Evolutionary conservation across 2,888 invertebrate species (phyloP).

Genomic region (Charanyca ferruginea): DNA sequence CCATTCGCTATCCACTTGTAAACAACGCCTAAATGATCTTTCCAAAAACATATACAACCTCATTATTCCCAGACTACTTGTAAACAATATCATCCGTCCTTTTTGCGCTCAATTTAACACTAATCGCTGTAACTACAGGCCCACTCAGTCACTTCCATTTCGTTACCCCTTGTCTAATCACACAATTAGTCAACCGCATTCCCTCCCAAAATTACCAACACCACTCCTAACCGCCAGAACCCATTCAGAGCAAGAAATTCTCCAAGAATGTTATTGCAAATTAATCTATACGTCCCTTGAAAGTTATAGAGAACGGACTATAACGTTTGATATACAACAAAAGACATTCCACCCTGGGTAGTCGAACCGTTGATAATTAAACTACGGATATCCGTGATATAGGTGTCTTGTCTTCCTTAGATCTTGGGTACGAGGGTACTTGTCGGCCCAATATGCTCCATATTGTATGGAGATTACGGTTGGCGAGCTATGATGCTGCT

Average conservation of each 20-base stretch:
- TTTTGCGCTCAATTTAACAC: constrained; percentile 48
- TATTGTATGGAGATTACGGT: constrained; percentile 24
- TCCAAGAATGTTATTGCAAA: constrained; percentile 66
- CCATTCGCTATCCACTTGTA: no score
- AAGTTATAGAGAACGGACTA: constrained; percentile 36
- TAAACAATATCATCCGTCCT: constrained; percentile 47
- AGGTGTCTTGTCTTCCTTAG: constrained; percentile 54
- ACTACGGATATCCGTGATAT: constrained; percentile 61
- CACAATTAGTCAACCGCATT: constrained; percentile 54
- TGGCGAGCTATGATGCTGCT: background rate
- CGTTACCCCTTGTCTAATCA: constrained; percentile 47
- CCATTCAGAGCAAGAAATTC: constrained; percentile 53
- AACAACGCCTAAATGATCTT: constrained; percentile 3
- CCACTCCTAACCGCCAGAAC: constrained; percentile 32
- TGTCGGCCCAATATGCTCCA: constrained; percentile 18
- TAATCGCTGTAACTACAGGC: constrained; percentile 15
- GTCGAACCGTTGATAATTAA: constrained; percentile 65
- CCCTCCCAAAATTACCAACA: constrained; percentile 45
- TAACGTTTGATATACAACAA: constrained; percentile 62
- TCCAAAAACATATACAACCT: constrained; percentile 29
- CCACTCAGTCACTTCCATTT: constrained; percentile 51
- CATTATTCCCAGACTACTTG: constrained; percentile 41
- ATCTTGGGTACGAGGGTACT: constrained; percentile 39
- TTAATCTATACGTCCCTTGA: constrained; percentile 59
- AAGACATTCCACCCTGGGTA: constrained; percentile 56